phyloP scores from a whole-genome alignment of 2,113 vertebrate genomes.

The Cervus canadensis region DNA sequence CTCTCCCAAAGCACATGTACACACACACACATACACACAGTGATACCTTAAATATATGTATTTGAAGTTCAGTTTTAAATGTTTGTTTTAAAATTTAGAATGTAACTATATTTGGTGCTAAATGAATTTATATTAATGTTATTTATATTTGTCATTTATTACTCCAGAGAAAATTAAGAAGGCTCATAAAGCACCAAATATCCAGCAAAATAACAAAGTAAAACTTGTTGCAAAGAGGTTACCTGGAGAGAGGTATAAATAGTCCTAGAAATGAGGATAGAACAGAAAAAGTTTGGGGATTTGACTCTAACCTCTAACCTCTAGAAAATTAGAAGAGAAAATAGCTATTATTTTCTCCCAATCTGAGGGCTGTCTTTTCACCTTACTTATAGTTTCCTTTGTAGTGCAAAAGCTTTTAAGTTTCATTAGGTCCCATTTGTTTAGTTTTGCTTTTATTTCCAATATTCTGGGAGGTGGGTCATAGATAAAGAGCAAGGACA shows the following conservation, averaged over 20 bases:
- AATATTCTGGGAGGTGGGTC: too few relatives aligned
- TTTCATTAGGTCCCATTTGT: too few relatives aligned
- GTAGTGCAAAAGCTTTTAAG: too few relatives aligned
- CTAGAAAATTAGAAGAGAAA: neutral
- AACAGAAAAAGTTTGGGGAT: neutral
- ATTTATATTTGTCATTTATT: neutral
- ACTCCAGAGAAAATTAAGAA: neutral
- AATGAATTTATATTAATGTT: neutral
- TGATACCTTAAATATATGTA: neutral
- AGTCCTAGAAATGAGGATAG: neutral
- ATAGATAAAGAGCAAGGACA: too few relatives aligned
- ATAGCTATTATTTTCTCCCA: too few relatives aligned
- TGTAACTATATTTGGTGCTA: neutral
- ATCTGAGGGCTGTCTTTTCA: too few relatives aligned
- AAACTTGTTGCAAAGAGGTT: neutral
- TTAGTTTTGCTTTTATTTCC: too few relatives aligned
- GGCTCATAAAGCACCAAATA: neutral
- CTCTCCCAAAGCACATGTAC: neutral
- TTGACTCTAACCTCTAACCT: slow-evolving; percentile 24
- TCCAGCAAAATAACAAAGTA: neutral
- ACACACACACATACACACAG: neutral
- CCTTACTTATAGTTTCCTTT: too few relatives aligned
- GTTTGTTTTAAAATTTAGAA: neutral
- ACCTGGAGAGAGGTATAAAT: neutral
- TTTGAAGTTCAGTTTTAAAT: neutral